Conservation (phyloP, 2,797 vertebrate species). For the Varecia variegata region DNA sequence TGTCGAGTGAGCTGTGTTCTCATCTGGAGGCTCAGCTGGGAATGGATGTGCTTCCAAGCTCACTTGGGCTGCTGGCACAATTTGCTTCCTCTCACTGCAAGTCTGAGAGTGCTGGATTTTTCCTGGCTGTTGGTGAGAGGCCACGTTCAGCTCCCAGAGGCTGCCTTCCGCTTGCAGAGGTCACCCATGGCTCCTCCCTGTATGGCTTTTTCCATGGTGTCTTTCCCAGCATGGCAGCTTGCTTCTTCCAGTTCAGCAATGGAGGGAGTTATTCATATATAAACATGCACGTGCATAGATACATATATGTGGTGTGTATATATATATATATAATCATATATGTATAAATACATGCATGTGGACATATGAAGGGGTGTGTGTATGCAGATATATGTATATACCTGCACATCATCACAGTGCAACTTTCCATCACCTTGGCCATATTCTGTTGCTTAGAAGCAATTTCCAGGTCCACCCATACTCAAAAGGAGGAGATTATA, state of each 20-base stretch:
- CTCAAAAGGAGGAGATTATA: not conserved
- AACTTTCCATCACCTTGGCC: not conserved
- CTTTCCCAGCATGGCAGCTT: not conserved
- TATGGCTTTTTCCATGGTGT: not conserved
- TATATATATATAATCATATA: not conserved
- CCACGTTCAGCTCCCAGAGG: not conserved
- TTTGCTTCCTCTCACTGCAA: not conserved
- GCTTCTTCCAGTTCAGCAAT: not conserved
- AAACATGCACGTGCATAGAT: too few species aligned
- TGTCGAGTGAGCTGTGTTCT: not conserved
- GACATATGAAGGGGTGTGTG: too few species aligned
- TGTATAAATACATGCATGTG: not conserved
- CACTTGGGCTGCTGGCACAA: not conserved
- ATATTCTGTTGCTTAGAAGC: not conserved
- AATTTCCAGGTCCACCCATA: not conserved
- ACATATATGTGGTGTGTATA: not conserved
- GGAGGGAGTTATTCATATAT: not conserved
- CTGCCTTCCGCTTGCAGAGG: rapidly evolving
- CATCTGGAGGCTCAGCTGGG: not conserved
- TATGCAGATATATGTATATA: not conserved
- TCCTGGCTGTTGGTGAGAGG: not conserved
- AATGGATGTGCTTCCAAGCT: not conserved
- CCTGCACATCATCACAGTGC: not conserved
- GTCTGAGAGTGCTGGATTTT: not conserved
- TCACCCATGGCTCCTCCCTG: not conserved